These are phyloP conservation scores for Achatina immaculata DNA, from an alignment of 1,140 invertebrate genomes.

Conservation along the genomic window DNA sequence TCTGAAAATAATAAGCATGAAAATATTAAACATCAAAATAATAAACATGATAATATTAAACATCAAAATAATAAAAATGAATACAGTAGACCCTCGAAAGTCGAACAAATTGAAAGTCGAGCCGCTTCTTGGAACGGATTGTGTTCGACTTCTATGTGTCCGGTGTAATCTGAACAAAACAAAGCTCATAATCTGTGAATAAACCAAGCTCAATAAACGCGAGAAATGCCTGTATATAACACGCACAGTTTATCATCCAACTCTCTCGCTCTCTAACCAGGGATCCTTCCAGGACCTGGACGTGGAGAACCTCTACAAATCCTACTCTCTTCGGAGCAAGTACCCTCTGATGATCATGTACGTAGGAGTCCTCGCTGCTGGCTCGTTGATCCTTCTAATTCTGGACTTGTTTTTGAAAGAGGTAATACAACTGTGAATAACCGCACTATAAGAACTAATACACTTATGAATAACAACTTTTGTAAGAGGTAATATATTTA, in stretches of 20 bases:
- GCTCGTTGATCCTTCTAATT: not conserved
- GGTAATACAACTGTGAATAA: too few species aligned
- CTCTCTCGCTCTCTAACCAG: constrained; percentile 35
- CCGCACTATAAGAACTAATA: too few species aligned
- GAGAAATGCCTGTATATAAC: not conserved
- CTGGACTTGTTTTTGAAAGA: not conserved
- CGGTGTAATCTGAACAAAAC: not conserved
- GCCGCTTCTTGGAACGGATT: not conserved
- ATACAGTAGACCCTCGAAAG: not conserved
- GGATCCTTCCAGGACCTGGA: constrained; percentile 52
- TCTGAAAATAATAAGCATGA: too few species aligned
- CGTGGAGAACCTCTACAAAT: constrained; percentile 55
- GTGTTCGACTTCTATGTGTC: not conserved
- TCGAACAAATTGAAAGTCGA: too few species aligned
- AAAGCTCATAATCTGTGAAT: not conserved
- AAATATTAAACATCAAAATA: too few species aligned
- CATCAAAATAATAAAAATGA: too few species aligned
- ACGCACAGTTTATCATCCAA: not conserved
- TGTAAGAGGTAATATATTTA: too few species aligned
- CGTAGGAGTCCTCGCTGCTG: constrained; percentile 27
- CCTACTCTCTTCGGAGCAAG: constrained; percentile 54
- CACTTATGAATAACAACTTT: too few species aligned
- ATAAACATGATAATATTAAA: too few species aligned
- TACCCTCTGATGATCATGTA: constrained; percentile 47
- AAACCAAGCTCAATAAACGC: not conserved